These are phyloP conservation scores for Staurois parvus DNA, from an alignment of 2,797 vertebrate species.

Conservation along the genomic window DNA sequence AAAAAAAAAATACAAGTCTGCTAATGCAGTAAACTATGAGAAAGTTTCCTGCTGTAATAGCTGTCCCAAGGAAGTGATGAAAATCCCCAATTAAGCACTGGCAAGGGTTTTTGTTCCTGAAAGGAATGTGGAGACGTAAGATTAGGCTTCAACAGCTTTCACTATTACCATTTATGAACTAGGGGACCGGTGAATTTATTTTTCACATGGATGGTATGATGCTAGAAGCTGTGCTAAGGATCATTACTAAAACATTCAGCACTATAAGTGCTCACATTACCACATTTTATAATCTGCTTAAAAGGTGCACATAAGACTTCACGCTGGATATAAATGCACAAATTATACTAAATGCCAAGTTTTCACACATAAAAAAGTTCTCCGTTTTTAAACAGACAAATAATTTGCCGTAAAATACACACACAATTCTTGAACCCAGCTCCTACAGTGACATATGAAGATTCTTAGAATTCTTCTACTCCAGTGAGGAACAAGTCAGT, in stretches of 20 bases:
- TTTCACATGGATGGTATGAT: slow-evolving; percentile 13
- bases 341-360: too few species aligned
- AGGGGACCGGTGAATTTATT: slow-evolving; percentile 23
- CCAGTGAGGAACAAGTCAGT: too few species aligned
- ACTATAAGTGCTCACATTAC: not conserved
- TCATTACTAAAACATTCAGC: not conserved
- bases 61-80: slow-evolving; percentile 56
- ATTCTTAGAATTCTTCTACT: too few species aligned
- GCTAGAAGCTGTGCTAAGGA: not conserved
- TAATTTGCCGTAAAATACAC: too few species aligned
- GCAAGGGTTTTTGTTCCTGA: slow-evolving; percentile 43
- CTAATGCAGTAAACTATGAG: slow-evolving; percentile 31
- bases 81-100: slow-evolving; percentile 57
- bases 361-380: too few species aligned
- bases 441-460: too few species aligned
- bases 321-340: too few species aligned
- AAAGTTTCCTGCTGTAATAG: slow-evolving; percentile 59
- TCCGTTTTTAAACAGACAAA: too few species aligned
- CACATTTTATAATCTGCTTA: not conserved
- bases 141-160: slow-evolving; percentile 51
- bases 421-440: too few species aligned
- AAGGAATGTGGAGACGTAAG: slow-evolving; percentile 53
- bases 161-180: slow-evolving; percentile 58
- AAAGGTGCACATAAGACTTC: too few species aligned
- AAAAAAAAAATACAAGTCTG: slow-evolving; percentile 1